A percentile compares a stretch with the other conserved stretches of the same genome.
Conservation (phyloP, 2,797 vertebrate genomes). For the Stomatorhinus walkeri region DNA sequence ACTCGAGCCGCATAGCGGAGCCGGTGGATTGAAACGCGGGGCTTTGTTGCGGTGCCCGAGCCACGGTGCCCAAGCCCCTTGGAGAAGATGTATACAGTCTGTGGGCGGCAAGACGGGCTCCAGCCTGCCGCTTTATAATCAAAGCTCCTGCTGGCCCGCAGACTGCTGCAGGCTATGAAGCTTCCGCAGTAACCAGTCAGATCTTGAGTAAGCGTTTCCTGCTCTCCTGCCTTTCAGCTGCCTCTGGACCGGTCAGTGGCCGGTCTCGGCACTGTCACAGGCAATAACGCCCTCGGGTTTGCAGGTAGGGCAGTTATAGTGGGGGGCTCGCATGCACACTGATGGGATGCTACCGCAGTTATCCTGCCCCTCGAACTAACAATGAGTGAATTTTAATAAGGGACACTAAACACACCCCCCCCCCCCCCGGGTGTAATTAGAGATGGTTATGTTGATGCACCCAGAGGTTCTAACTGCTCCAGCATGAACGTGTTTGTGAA, state of each 20-base stretch:
- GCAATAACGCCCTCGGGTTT: not conserved
- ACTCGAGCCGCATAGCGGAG: not conserved
- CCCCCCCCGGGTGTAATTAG: not conserved
- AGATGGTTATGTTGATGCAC: not conserved
- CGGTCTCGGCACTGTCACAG: not conserved
- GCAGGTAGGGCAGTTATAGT: not conserved
- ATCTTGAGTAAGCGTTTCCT: not conserved
- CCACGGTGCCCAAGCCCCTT: not conserved
- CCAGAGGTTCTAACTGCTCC: not conserved
- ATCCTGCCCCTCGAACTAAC: not conserved
- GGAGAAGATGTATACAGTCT: not conserved
- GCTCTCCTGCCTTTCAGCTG: not conserved
- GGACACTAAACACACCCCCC: not conserved
- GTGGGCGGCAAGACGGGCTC: not conserved
- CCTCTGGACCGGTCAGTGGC: not conserved
- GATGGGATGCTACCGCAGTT: not conserved
- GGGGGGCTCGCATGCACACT: not conserved
- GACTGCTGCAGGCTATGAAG: not conserved
- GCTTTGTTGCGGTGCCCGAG: not conserved
- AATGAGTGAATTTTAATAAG: not conserved
- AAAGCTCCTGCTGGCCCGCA: constrained; percentile 3
- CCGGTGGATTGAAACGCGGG: too few species aligned
- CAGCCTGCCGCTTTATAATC: constrained; percentile 20
- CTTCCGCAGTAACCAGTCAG: not conserved
- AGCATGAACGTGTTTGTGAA: not conserved